These are phyloP conservation scores for Hyperopisus bebe DNA, from an alignment of 2,113 vertebrate genomes.

Conservation along the genomic window DNA sequence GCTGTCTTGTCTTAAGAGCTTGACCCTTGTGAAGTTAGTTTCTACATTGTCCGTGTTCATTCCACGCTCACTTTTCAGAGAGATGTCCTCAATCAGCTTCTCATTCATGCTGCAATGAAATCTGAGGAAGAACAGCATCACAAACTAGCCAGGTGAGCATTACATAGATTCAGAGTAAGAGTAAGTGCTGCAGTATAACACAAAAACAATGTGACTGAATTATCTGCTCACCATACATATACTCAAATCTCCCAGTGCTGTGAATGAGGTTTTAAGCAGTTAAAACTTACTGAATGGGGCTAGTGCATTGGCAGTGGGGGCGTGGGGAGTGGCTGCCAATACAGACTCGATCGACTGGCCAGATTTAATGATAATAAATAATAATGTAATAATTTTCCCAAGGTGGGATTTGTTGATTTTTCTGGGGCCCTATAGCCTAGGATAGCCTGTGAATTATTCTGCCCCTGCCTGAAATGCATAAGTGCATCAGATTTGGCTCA, in stretches of 20 bases:
- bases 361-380: not conserved
- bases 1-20: not conserved
- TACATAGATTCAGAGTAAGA: not conserved
- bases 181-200: not conserved
- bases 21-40: not conserved
- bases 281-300: not conserved
- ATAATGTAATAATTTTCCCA: not conserved
- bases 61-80: conserved; percentile 62
- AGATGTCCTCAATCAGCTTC: conserved; percentile 81
- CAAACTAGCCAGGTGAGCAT: conserved; percentile 72
- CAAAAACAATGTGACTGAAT: not conserved
- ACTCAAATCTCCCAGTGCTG: not conserved
- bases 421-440: not conserved
- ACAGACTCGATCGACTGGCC: not conserved
- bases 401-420: not conserved
- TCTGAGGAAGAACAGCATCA: conserved; percentile 64
- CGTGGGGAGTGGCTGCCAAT: not conserved
- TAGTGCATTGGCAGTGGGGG: not conserved
- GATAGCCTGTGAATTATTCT: not conserved
- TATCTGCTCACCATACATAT: not conserved
- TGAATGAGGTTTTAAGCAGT: not conserved
- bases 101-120: conserved; percentile 81
- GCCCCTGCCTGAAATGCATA: not conserved
- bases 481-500: not conserved
- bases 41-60: not conserved